Evolutionary conservation across 2,797 vertebrate species (phyloP).

Genomic region (Enteromius unitaeniatus): DNA sequence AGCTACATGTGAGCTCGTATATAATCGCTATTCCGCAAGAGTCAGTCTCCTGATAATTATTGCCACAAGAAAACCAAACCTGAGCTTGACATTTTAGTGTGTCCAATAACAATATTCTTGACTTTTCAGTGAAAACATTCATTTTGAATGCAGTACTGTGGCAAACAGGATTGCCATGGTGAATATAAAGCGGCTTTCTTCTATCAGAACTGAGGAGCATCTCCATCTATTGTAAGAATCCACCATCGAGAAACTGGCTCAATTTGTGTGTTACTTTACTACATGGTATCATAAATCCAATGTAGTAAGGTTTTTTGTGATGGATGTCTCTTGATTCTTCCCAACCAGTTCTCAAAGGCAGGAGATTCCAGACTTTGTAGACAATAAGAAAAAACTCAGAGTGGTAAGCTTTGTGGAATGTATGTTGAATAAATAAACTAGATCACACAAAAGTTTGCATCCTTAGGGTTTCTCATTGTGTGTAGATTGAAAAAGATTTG

Average conservation of each 20-base stretch:
- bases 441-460: background rate
- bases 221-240: conserved; percentile 72
- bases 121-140: conserved; percentile 73
- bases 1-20: conserved; percentile 84
- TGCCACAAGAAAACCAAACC: conserved; percentile 24
- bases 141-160: conserved; percentile 69
- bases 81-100: background rate
- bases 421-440: background rate
- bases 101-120: conserved; percentile 4
- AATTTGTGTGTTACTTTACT: background rate
- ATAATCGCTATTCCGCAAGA: background rate
- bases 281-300: background rate
- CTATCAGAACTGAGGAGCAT: conserved; percentile 68
- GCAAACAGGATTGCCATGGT: conserved; percentile 74
- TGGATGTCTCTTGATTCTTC: background rate
- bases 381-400: conserved; percentile 68
- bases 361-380: conserved; percentile 63
- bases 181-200: conserved; percentile 75
- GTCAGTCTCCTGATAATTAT: background rate
- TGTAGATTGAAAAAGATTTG: conserved; percentile 82
- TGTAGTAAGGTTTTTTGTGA: background rate
- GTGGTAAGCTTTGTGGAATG: conserved; percentile 66
- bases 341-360: conserved; percentile 59
- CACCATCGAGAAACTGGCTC: background rate
- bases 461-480: background rate